A percentile compares a stretch with the other conserved stretches of the same genome.
phyloP scores from a whole-genome alignment of 1,140 invertebrate genomes.

The Drosophila burlai region DNA sequence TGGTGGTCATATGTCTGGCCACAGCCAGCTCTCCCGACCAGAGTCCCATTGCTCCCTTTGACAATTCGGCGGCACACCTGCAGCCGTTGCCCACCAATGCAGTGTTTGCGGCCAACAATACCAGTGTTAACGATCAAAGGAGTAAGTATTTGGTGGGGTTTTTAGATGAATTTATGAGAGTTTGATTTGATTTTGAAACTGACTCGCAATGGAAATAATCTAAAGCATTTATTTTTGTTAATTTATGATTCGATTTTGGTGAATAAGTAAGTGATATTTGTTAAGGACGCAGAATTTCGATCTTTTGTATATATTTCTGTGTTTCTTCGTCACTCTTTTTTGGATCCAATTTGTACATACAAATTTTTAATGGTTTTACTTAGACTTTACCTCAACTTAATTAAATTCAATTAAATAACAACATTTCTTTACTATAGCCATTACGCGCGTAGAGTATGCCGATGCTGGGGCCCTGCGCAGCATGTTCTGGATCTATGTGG shows the following conservation, averaged over 20 bases:
- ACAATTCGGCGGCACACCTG: constrained; percentile 60
- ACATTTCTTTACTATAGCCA: constrained; percentile 83
- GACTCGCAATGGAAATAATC: constrained; percentile 16
- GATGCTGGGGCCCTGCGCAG: constrained; percentile 92
- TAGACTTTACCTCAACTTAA: too few species aligned
- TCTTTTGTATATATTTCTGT: constrained; percentile 35
- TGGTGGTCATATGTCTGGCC: constrained; percentile 90
- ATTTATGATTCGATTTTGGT: constrained; percentile 22
- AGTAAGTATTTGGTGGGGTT: constrained; percentile 48
- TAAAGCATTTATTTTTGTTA: constrained; percentile 20
- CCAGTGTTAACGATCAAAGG: constrained; percentile 40
- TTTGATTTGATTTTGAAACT: neutral
- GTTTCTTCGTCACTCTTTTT: constrained; percentile 13
- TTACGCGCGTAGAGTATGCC: constrained; percentile 88
- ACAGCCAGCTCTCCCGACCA: constrained; percentile 87
- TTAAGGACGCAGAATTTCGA: constrained; percentile 17
- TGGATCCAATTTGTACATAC: constrained; percentile 47
- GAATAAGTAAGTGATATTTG: constrained; percentile 63
- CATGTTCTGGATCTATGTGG: constrained; percentile 96
- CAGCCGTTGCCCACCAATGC: constrained; percentile 48
- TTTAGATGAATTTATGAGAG: too few species aligned
- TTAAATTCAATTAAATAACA: neutral
- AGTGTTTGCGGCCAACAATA: constrained; percentile 43
- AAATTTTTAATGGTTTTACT: neutral
- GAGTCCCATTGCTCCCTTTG: constrained; percentile 74